A percentile compares a stretch with the other conserved stretches of the same genome.
These are phyloP conservation scores for Lasioglossum vierecki DNA, from an alignment of 2,888 invertebrate genomes.

Conservation along the genomic window DNA sequence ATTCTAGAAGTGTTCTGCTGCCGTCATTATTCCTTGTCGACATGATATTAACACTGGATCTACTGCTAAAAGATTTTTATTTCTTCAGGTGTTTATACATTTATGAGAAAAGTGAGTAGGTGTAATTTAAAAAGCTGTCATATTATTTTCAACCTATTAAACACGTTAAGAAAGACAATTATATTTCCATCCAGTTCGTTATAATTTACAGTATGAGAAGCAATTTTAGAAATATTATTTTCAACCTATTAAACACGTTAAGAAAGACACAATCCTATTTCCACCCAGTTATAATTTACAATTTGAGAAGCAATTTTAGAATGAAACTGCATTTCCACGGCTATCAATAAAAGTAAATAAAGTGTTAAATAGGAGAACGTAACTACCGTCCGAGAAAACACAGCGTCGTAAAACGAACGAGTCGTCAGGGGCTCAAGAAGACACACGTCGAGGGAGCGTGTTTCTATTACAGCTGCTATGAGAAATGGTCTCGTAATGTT, in stretches of 20 bases:
- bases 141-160: too few relatives aligned
- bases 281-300: background rate
- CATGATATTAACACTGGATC: background rate
- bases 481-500: constrained; percentile 20
- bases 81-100: too few relatives aligned
- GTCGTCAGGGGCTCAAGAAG: background rate
- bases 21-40: background rate
- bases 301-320: background rate
- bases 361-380: background rate
- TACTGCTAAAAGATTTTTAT: background rate
- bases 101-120: too few relatives aligned
- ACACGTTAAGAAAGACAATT: too few relatives aligned
- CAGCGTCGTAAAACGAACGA: background rate
- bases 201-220: too few relatives aligned
- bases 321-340: background rate
- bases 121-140: background rate
- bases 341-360: background rate
- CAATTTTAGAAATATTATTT: too few relatives aligned
- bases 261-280: background rate
- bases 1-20: background rate
- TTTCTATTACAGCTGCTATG: background rate
- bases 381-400: background rate
- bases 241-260: too few relatives aligned
- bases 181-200: too few relatives aligned
- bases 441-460: background rate